Evolutionary conservation across 2,113 vertebrate genomes (phyloP), one percentile per base, ranked within the genome.

Genomic region (Vireo altiloquus): DNA sequence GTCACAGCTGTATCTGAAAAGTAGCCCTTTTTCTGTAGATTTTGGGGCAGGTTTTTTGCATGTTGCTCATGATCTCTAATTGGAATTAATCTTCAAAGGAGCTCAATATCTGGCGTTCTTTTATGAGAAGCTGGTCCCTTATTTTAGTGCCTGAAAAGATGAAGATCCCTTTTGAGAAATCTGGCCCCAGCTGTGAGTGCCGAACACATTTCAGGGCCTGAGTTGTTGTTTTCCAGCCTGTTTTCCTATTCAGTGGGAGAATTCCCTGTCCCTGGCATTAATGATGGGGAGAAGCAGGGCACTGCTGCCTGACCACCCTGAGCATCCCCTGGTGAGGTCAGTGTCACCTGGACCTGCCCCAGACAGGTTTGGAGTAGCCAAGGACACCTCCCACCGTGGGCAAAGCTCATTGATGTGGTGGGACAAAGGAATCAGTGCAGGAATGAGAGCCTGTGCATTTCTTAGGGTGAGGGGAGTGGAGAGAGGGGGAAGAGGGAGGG

Each of bases 201-300:
- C 59, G 92, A 33, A 33, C 52, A 33, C 59, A 19, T 65, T 46
- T 25, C 50, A 28, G 79, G 63, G 22, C 16, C 5, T 15, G 89
- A 22, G 25, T 27, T 89, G 84, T 66, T 93, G 85, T 86, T 93
- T 79, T 40, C 46, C 84, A 86, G 57, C 24, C 84, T 57, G 49
- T n/a, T n/a, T n/a, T n/a, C n/a, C n/a, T 56, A 80, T 76, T 23
- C 33, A 56, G 61, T 6, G 85, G 42, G 88, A 81, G 60, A 86
- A 97, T 93, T 60, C 18, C 53, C 70, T 90, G 75, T 70, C 27
- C 81, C 54, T 63, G 80, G n/a, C 40, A 9, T 39, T 70, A 13
- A n/a, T 4, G 20, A 17, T 5, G 54, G 63, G 63, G 53, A 76
- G 39, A 61, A 9, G 16, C 23, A 23, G n/a, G 64, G 37, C 21